phyloP scores from a whole-genome alignment of 2,797 vertebrate species.

The Hipposideros larvatus region DNA sequence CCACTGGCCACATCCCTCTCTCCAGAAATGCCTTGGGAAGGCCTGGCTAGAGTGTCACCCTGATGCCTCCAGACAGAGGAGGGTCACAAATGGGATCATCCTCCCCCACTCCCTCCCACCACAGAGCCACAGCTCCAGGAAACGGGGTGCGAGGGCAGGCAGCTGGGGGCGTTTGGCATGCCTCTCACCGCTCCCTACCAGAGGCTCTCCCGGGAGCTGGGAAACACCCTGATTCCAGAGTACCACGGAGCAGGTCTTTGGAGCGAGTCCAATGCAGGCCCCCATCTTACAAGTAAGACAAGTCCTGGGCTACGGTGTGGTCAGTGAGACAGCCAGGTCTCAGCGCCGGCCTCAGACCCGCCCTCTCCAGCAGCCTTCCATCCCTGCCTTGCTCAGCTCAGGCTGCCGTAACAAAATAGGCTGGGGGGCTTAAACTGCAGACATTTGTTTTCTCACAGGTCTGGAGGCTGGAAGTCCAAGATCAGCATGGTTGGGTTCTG shows the following conservation, averaged over 20 bases:
- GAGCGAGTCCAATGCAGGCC: not conserved
- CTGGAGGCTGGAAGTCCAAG: not conserved
- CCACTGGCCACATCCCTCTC: not conserved
- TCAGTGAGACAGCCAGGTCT: not conserved
- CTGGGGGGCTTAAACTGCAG: not conserved
- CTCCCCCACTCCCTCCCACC: too few species aligned
- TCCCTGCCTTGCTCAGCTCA: not conserved
- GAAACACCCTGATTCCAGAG: not conserved
- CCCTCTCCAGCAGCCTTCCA: not conserved
- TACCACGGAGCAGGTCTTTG: not conserved
- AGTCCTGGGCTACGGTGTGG: not conserved
- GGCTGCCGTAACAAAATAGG: not conserved
- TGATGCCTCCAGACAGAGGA: not conserved
- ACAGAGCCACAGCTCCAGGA: not conserved
- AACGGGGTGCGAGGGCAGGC: fast-evolving
- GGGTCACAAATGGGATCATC: not conserved
- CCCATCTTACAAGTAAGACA: not conserved
- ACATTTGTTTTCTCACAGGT: not conserved
- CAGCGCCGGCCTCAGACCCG: not conserved
- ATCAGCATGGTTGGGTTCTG: not conserved
- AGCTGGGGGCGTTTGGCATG: fast-evolving
- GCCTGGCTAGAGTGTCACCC: not conserved
- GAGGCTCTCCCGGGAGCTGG: not conserved
- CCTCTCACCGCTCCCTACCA: not conserved
- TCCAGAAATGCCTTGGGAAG: not conserved